Evolutionary conservation across 2,797 vertebrate genomes (phyloP).

Genomic region (Parauchenoglanis punctatus): DNA sequence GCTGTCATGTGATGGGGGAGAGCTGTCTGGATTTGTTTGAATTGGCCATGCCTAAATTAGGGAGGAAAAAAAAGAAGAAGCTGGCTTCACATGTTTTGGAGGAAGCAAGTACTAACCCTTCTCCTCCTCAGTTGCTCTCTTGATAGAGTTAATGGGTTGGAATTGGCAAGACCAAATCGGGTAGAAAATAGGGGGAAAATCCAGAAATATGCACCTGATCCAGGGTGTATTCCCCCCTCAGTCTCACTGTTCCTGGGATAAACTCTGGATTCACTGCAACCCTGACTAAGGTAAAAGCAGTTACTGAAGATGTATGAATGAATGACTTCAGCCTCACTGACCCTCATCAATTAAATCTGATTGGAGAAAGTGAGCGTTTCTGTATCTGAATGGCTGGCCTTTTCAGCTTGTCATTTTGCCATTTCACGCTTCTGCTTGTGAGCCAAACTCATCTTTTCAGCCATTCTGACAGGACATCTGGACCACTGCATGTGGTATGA

Average conservation of each 20-base stretch:
- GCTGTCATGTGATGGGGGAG: no score
- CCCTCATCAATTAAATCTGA: constrained; percentile 67
- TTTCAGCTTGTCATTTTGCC: constrained; percentile 47
- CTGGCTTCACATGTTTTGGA: background rate
- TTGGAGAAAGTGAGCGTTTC: constrained; percentile 64
- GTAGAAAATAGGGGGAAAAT: background rate
- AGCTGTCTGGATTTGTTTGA: no score
- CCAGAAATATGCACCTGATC: background rate
- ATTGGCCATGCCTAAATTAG: no score
- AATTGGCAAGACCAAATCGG: background rate
- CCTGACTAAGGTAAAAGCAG: background rate
- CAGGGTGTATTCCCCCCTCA: background rate
- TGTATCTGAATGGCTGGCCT: constrained; percentile 36
- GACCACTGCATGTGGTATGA: constrained; percentile 11
- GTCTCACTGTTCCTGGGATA: background rate
- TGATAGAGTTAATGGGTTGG: background rate
- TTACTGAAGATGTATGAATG: background rate
- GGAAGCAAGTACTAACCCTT: background rate
- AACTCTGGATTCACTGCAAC: background rate
- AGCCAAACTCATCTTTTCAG: constrained; percentile 40
- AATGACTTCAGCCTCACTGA: constrained; percentile 54
- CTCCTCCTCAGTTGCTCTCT: background rate
- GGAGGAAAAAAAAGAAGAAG: background rate
- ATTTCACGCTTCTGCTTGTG: constrained; percentile 21
- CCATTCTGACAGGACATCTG: constrained; percentile 17